These are phyloP conservation scores for Tapirus terrestris DNA, from an alignment of 2,113 vertebrate species.

Conservation along the genomic window DNA sequence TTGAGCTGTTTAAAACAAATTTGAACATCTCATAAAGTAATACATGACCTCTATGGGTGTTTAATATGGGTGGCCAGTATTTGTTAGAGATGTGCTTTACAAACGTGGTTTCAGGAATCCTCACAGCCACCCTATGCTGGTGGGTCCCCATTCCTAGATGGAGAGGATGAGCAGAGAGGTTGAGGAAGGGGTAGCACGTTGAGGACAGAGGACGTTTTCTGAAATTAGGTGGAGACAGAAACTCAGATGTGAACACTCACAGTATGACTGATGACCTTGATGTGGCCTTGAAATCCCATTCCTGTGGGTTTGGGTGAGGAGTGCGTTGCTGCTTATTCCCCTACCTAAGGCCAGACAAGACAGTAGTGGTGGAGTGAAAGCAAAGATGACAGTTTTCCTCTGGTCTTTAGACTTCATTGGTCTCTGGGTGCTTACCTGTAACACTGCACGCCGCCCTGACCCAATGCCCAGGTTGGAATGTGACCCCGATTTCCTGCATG, in stretches of 20 bases:
- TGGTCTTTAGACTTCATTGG: not conserved
- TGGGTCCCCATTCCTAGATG: not conserved
- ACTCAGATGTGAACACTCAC: not conserved
- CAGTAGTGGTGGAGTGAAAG: not conserved
- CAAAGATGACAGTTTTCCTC: not conserved
- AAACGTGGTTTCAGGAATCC: not conserved
- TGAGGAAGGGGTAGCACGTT: not conserved
- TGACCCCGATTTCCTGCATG: fast-evolving
- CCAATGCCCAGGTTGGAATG: not conserved
- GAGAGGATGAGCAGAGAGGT: not conserved
- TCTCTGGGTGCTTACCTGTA: not conserved
- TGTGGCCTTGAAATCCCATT: not conserved
- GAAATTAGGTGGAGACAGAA: not conserved
- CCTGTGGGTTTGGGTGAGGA: not conserved
- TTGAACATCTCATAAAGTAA: not conserved
- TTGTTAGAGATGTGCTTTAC: not conserved
- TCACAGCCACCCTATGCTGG: not conserved
- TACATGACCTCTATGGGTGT: not conserved
- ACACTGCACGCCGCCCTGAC: too few relatives aligned
- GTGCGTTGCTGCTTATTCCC: not conserved
- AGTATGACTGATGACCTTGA: not conserved
- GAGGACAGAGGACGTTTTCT: not conserved
- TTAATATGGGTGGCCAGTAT: not conserved
- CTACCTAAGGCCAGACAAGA: not conserved
- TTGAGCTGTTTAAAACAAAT: not conserved